Percentiles rank a stretch among this genome's conserved stretches.
Conservation (phyloP, 2,113 vertebrate species). For the Coptodon rendalli region DNA sequence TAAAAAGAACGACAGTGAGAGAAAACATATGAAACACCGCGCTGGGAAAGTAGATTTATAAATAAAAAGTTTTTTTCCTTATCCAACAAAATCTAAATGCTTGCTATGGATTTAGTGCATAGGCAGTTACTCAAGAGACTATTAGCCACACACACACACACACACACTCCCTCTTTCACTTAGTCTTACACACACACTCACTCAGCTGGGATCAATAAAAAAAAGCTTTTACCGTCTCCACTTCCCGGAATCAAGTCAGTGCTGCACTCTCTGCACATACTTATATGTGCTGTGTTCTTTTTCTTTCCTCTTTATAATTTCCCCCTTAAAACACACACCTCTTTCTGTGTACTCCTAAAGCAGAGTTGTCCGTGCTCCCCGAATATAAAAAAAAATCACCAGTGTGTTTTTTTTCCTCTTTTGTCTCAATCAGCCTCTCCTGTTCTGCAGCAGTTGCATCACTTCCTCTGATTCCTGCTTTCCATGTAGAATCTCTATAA, state of each 20-base stretch:
- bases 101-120: not conserved
- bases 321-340: not conserved
- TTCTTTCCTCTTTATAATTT: not conserved
- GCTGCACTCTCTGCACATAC: not conserved
- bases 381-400: accelerated
- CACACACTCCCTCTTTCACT: not conserved
- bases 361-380: accelerated
- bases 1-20: accelerated
- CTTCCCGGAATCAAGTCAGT: conserved; percentile 42
- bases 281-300: not conserved
- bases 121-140: not conserved
- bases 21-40: not conserved
- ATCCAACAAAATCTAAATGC: not conserved
- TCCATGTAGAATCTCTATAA: not conserved
- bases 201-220: conserved; percentile 44
- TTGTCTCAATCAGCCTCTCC: not conserved
- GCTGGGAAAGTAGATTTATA: not conserved
- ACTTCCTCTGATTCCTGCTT: not conserved
- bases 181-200: not conserved
- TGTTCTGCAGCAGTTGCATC: not conserved
- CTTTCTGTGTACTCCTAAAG: not conserved
- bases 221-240: conserved; percentile 51
- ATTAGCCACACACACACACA: not conserved
- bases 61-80: not conserved
- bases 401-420: not conserved